Conservation (phyloP, 2,113 vertebrate genomes). For the Ctenomys sociabilis region DNA sequence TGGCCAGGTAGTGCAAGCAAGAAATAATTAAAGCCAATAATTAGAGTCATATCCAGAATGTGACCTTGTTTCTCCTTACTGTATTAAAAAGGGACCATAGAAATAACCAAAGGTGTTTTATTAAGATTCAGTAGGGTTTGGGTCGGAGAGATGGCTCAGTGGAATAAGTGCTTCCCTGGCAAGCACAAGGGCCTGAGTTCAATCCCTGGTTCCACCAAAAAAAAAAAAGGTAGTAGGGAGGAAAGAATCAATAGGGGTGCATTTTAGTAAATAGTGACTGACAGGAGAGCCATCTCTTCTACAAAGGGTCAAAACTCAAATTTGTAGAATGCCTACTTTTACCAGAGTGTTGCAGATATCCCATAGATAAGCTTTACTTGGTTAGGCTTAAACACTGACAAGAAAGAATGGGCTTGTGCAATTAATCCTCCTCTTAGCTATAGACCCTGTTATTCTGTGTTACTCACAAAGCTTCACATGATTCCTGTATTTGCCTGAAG, state of each 20-base stretch:
- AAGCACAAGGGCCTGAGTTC: no score
- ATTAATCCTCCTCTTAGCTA: constrained; percentile 3
- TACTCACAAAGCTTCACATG: background rate
- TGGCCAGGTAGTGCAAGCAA: background rate
- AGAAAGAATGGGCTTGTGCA: background rate
- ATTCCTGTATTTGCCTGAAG: background rate
- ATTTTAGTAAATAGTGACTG: background rate
- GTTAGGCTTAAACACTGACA: background rate
- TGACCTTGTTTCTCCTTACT: background rate
- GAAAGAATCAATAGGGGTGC: background rate
- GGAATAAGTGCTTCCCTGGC: no score
- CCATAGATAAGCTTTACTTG: background rate
- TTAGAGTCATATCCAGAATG: background rate
- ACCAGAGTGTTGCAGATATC: background rate
- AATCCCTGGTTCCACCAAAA: no score
- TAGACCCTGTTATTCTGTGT: background rate
- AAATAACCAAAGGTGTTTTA: background rate
- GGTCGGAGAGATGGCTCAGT: no score
- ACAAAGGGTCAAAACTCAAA: background rate
- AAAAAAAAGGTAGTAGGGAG: background rate
- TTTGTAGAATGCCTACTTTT: background rate
- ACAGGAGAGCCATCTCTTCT: background rate
- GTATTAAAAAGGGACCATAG: background rate
- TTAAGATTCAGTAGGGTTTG: no score
- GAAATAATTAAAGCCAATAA: constrained; percentile 17